phyloP scores from a whole-genome alignment of 2,113 vertebrate genomes.

The Collichthys lucidus region DNA sequence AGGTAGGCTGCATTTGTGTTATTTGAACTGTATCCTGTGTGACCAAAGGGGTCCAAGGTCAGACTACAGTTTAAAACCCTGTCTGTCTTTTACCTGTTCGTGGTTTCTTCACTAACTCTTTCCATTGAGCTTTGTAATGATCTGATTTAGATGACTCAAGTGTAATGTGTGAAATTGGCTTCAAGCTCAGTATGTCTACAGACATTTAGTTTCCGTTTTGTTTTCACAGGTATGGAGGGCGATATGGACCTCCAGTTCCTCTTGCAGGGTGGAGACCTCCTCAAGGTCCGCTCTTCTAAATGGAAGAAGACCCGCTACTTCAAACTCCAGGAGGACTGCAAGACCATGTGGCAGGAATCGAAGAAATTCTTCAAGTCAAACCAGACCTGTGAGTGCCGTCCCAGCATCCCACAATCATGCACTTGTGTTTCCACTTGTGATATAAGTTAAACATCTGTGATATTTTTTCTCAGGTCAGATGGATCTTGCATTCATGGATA shows the following conservation, averaged over 20 bases:
- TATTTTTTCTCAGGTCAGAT: not conserved
- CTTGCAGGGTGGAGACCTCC: constrained; percentile 90
- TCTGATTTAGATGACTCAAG: too few species aligned
- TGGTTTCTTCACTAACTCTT: not conserved
- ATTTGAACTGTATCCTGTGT: not conserved
- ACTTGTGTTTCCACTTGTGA: not conserved
- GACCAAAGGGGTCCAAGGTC: not conserved
- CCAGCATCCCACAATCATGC: constrained; percentile 10
- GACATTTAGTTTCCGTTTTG: not conserved
- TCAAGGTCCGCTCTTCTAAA: constrained; percentile 92
- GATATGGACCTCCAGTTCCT: constrained; percentile 91
- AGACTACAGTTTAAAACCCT: too few species aligned
- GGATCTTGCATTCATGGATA: not conserved
- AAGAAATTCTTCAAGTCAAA: constrained; percentile 87
- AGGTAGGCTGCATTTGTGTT: constrained; percentile 69
- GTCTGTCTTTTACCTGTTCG: too few species aligned
- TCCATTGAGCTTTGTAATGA: not conserved
- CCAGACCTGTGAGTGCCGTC: constrained; percentile 81
- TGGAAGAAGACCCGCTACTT: constrained; percentile 93
- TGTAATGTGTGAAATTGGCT: not conserved
- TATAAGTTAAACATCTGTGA: not conserved
- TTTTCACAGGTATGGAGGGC: constrained; percentile 87
- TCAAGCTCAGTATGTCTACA: not conserved
- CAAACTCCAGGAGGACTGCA: constrained; percentile 95
- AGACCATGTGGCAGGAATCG: constrained; percentile 96